phyloP scores from a whole-genome alignment of 2,113 vertebrate genomes.

The Pseudorectes ferrugineus region DNA sequence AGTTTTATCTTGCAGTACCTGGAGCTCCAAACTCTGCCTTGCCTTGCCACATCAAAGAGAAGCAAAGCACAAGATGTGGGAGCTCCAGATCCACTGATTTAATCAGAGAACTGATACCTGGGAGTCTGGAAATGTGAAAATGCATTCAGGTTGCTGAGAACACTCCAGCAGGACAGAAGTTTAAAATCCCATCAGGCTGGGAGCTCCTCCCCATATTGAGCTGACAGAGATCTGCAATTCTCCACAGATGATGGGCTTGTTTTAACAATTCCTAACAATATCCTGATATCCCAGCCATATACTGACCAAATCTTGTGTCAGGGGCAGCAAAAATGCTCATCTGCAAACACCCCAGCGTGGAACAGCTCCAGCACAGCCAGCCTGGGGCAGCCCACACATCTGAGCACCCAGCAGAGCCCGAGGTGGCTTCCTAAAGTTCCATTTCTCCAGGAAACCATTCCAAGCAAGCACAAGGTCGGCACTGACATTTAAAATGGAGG shows the following conservation, averaged over 20 bases:
- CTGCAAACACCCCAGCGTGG: not conserved
- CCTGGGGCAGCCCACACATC: not conserved
- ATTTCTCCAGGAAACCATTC: not conserved
- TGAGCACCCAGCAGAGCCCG: not conserved
- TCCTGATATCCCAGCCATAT: not conserved
- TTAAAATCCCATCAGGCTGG: not conserved
- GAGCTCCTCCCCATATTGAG: not conserved
- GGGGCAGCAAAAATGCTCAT: not conserved
- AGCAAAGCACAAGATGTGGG: not conserved
- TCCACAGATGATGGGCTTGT: not conserved
- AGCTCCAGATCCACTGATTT: not conserved
- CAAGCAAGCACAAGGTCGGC: not conserved
- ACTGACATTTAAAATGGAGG: not conserved
- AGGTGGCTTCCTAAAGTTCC: not conserved
- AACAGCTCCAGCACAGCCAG: not conserved
- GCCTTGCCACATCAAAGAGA: not conserved
- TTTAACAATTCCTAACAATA: not conserved
- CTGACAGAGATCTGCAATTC: not conserved
- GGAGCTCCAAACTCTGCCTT: not conserved
- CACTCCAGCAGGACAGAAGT: not conserved
- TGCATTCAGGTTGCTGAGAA: not conserved
- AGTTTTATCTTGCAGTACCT: not conserved
- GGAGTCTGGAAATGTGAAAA: not conserved
- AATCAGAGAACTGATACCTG: not conserved
- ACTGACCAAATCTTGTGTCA: not conserved